Base-by-base conservation (phyloP, 2,113 vertebrate species). In the Sinosuthora webbiana region DNA sequence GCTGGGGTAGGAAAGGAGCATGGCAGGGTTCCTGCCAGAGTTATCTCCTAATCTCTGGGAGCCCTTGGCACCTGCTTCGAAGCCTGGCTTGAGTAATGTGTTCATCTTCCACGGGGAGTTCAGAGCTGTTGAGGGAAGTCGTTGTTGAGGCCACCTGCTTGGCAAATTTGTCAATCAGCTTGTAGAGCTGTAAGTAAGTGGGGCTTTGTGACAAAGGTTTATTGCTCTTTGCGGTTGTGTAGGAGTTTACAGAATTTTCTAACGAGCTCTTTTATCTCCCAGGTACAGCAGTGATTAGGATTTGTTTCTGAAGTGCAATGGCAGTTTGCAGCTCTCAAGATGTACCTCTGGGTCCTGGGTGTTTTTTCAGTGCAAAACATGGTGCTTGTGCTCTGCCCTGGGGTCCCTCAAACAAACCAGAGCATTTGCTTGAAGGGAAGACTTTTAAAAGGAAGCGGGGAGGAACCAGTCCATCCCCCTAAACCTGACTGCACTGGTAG, bases 101-200 rank as follows among this genome's bases (percentile, higher is more conserved):
- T 90, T 96, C 93, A 60, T 83, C 42, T 95, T 95, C 89, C 69
- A 89, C 0, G 0, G 82, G 76, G 63, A 85, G 69, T 60, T 95
- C 56, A 88, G 78, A 96, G 82, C 83, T 93, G 10, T 35, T 83
- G 93, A 97, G 90, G 52, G 88, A 89, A 96, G 71, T 89, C 90
- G 83, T 63, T 87, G 79, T 74, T 71, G 49, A 83, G 85, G 83
- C 94, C 1, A 3, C 62, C 19, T 82, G 78, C 94, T 94, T 90
- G 89, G 75, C 82, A 94, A 84, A 94, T 76, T 64, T 81, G 56
- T 97, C 96, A 83, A 13, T 93, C 81, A 37, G 20, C 45, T 68
- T 49, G 3, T 65, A 76, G 63, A 83, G 52, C 80, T 94, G 6
- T 78, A 73, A 76, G 44, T 89, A 85, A 95, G 49, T 70, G 70